These are phyloP conservation scores for Phallusia fumigata DNA, from an alignment of 23 tunicate species.

Conservation along the genomic window DNA sequence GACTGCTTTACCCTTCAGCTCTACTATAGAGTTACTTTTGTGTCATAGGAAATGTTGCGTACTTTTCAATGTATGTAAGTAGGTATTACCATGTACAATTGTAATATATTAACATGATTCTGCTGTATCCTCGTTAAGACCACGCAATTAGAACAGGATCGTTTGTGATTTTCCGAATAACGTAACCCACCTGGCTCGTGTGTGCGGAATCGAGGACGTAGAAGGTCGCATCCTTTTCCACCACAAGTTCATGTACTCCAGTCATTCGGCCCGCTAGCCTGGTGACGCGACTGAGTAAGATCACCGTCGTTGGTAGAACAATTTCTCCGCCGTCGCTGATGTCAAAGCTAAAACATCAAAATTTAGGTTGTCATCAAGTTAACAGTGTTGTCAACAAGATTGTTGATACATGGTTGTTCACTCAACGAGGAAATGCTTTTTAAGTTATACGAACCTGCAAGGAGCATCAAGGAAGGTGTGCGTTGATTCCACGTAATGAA, in stretches of 20 bases:
- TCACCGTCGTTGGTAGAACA: conserved; percentile 24
- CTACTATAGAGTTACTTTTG: too few species aligned
- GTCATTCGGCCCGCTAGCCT: conserved; percentile 28
- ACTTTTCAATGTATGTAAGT: too few species aligned
- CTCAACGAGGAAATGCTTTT: background rate
- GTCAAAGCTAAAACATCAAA: conserved; percentile 9
- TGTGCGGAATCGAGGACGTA: conserved; percentile 14
- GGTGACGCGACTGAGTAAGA: conserved; percentile 20
- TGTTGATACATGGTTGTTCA: background rate
- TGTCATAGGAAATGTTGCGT: too few species aligned
- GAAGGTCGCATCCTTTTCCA: conserved; percentile 4
- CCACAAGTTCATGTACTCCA: conserved; percentile 25
- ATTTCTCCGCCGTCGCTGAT: conserved; percentile 20
- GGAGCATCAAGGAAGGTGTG: conserved; percentile 39
- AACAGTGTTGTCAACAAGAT: background rate
- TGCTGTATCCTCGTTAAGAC: too few species aligned
- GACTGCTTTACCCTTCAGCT: too few species aligned
- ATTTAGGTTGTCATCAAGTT: background rate
- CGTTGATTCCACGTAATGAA: conserved; percentile 35
- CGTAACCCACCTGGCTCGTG: conserved; percentile 24
- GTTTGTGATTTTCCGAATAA: too few species aligned
- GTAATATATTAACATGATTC: too few species aligned
- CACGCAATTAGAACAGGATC: too few species aligned
- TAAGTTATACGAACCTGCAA: conserved; percentile 11
- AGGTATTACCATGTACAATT: too few species aligned